phyloP scores from a whole-genome alignment of 2,888 invertebrate genomes.

The Epinotia ramella region DNA sequence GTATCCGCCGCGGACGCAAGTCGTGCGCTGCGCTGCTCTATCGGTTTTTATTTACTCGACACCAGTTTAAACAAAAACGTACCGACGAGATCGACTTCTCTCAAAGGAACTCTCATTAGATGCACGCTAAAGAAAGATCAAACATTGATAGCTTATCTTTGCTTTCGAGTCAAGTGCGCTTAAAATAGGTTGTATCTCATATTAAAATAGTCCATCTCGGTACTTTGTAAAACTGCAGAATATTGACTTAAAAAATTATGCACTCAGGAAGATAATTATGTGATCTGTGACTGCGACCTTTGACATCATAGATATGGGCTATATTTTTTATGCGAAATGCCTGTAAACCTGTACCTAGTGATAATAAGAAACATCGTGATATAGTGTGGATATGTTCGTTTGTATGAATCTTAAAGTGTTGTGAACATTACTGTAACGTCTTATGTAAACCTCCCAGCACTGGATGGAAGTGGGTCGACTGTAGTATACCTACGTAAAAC shows the following conservation, averaged over 20 bases:
- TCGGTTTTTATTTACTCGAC: constrained; percentile 47
- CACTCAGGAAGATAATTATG: background rate
- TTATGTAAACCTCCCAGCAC: constrained; percentile 19
- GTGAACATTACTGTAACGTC: constrained; percentile 19
- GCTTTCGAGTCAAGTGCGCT: constrained; percentile 15
- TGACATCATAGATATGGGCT: constrained; percentile 9
- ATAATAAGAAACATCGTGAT: constrained; percentile 46
- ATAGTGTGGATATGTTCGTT: constrained; percentile 8
- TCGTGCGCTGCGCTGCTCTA: constrained; percentile 57
- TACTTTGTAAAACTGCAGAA: constrained; percentile 17
- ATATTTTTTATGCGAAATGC: constrained; percentile 49
- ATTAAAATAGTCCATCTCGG: constrained; percentile 28
- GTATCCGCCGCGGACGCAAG: constrained; percentile 79
- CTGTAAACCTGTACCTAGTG: constrained; percentile 45
- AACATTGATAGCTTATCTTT: constrained; percentile 37
- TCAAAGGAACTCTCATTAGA: constrained; percentile 9
- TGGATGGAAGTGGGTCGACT: constrained; percentile 21
- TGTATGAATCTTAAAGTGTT: constrained; percentile 21
- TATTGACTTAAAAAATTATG: constrained; percentile 3
- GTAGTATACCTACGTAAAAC: background rate
- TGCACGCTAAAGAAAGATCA: constrained; percentile 13
- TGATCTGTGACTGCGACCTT: constrained; percentile 20
- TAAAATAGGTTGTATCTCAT: constrained; percentile 36
- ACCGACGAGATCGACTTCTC: constrained; percentile 9
- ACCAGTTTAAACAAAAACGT: constrained; percentile 49